Conservation (phyloP, 1,140 invertebrate species). For the Doryteuthis pealeii region DNA sequence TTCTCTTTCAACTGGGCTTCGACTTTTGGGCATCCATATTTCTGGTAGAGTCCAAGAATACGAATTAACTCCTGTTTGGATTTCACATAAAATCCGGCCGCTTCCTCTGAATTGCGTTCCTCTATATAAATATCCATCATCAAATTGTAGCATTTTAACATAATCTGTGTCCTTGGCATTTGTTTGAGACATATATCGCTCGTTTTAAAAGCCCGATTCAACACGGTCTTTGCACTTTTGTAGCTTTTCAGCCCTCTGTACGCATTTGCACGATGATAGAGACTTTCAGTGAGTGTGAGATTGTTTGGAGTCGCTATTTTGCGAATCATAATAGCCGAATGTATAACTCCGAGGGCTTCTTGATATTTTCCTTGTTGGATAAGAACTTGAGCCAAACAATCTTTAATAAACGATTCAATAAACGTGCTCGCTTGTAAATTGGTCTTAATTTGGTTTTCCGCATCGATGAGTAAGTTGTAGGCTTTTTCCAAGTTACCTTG, state of each 20-base stretch:
- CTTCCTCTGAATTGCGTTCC: background rate
- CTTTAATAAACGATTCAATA: conserved; percentile 11
- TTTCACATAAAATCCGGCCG: background rate
- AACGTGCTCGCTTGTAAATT: conserved; percentile 12
- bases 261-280: background rate
- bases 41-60: background rate
- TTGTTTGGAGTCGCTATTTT: background rate
- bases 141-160: background rate
- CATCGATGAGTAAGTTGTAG: conserved; percentile 14
- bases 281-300: background rate
- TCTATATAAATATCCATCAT: background rate
- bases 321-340: conserved; percentile 15
- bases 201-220: background rate
- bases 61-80: background rate
- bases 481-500: conserved; percentile 17
- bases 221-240: background rate
- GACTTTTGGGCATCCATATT: no score
- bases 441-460: conserved; percentile 16
- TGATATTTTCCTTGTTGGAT: conserved; percentile 9
- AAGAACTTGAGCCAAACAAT: conserved; percentile 17
- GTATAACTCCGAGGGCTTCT: conserved; percentile 15
- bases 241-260: background rate
- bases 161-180: background rate
- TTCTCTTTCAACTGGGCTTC: no score
- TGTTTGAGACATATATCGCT: background rate